Conservation (phyloP, 1,140 invertebrate genomes). For the Leguminivora glycinivorella region DNA sequence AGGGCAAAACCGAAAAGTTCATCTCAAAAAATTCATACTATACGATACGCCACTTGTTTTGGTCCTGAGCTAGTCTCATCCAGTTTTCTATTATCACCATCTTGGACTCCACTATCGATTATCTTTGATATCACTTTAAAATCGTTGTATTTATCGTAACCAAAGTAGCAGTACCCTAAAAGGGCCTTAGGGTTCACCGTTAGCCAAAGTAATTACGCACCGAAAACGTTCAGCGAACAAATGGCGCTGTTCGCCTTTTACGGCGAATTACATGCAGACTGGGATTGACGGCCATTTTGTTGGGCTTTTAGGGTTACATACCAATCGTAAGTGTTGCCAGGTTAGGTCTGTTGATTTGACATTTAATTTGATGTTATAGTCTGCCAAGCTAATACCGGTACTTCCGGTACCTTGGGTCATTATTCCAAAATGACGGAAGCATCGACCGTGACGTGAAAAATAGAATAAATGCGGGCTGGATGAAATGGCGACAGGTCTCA, state of each 20-base stretch:
- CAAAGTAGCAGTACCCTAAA: neutral
- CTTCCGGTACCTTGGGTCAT: no score
- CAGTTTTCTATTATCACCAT: no score
- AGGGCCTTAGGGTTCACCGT: slow-evolving; percentile 3
- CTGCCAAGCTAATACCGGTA: no score
- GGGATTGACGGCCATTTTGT: slow-evolving; percentile 15
- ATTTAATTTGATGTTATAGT: no score
- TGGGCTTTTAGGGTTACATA: neutral
- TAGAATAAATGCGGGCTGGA: no score
- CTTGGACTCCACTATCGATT: neutral
- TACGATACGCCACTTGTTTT: no score
- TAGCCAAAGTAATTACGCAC: slow-evolving; percentile 21
- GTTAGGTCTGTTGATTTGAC: neutral
- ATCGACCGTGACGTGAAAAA: no score
- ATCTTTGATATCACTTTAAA: neutral
- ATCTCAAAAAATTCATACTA: no score
- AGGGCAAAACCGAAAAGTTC: no score
- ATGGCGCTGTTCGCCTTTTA: slow-evolving; percentile 8
- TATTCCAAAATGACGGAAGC: no score
- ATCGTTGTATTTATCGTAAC: neutral
- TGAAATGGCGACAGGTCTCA: no score
- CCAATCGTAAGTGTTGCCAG: neutral
- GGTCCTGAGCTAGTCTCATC: no score
- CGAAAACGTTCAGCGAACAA: slow-evolving; percentile 4
- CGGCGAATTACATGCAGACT: slow-evolving; percentile 5